Conservation (phyloP, 1,140 invertebrate species). For the Antheraea mylitta region DNA sequence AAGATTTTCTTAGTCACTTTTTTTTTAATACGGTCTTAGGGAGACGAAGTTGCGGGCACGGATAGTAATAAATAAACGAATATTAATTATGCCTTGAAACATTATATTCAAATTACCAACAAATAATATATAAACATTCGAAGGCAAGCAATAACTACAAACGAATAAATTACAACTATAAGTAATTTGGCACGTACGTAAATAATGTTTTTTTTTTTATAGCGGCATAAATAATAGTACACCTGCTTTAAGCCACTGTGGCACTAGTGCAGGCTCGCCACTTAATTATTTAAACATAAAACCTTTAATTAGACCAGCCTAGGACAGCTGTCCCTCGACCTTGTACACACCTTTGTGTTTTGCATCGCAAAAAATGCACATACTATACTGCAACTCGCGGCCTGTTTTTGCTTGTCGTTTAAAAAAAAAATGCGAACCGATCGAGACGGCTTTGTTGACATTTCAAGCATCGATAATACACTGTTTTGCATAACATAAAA, state of each 20-base stretch:
- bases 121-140: constrained; percentile 1
- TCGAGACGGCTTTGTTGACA: constrained; percentile 25
- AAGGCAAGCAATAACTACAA: background rate
- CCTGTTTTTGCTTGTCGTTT: constrained; percentile 16
- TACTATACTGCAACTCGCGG: constrained; percentile 51
- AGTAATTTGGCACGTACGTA: constrained; percentile 26
- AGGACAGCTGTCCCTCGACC: constrained; percentile 56
- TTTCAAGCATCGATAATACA: constrained; percentile 25
- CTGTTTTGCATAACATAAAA: constrained; percentile 28
- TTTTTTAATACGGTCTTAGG: too few relatives aligned
- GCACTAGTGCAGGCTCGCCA: constrained; percentile 39
- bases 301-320: constrained; percentile 69
- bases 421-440: constrained; percentile 16
- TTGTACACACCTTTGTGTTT: constrained; percentile 71
- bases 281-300: constrained; percentile 77
- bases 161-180: background rate
- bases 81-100: background rate
- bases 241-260: constrained; percentile 44
- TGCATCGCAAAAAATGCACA: constrained; percentile 61
- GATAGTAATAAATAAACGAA: too few relatives aligned
- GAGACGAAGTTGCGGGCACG: too few relatives aligned
- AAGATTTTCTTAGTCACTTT: too few relatives aligned
- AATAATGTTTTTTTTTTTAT: constrained; percentile 65
- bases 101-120: background rate
- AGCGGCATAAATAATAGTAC: constrained; percentile 52